phyloP scores from a whole-genome alignment of 2,888 invertebrate species.

The Mamestra brassicae region DNA sequence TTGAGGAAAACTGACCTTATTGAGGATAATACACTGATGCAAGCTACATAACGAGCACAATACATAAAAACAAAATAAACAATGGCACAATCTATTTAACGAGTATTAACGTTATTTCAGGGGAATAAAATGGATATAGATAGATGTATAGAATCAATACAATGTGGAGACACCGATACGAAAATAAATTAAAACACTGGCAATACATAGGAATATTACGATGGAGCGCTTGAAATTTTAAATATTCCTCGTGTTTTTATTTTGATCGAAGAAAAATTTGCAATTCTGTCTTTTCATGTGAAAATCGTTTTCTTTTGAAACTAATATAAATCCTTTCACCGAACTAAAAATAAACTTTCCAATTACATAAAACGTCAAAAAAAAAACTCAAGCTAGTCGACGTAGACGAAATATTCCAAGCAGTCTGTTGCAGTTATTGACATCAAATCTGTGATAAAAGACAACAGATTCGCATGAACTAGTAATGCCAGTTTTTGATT shows the following conservation, averaged over 20 bases:
- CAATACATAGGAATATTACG: slow-evolving; percentile 28
- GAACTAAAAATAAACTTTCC: too few species aligned
- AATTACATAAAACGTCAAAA: too few species aligned
- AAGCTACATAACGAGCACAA: background rate
- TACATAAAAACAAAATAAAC: background rate
- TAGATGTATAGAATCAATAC: background rate
- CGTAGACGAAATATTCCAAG: too few species aligned
- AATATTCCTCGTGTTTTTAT: slow-evolving; percentile 29
- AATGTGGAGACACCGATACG: too few species aligned
- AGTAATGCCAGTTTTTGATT: too few species aligned
- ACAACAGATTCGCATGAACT: too few species aligned
- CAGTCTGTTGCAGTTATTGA: too few species aligned
- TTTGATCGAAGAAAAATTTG: slow-evolving; percentile 3
- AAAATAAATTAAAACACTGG: too few species aligned
- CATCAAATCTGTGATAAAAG: too few species aligned
- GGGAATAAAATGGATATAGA: background rate
- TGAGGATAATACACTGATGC: background rate
- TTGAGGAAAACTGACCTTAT: slow-evolving; percentile 1
- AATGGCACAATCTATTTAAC: background rate
- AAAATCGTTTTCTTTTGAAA: slow-evolving; percentile 12
- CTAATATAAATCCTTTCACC: too few species aligned
- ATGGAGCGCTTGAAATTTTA: slow-evolving; percentile 21
- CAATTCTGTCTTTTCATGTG: slow-evolving; percentile 20
- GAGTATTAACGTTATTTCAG: slow-evolving; percentile 7
- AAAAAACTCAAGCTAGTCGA: too few species aligned